phyloP scores from a whole-genome alignment of 2,888 invertebrate species.

The Enoplolaimus lenunculus region DNA sequence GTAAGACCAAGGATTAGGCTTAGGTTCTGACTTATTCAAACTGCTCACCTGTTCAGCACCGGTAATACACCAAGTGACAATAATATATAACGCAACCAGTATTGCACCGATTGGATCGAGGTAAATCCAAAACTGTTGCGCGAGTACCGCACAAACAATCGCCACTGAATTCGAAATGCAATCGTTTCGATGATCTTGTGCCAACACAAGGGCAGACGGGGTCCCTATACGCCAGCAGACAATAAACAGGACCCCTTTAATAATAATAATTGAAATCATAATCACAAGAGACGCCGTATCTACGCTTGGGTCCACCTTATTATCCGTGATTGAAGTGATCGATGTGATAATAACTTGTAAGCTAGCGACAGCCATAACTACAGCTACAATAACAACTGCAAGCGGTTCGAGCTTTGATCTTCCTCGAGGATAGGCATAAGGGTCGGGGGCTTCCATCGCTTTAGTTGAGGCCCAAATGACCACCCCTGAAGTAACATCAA shows the following conservation, averaged over 20 bases:
- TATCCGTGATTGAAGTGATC: constrained; percentile 34
- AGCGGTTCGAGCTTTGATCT: constrained; percentile 43
- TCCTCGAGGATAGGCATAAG: constrained; percentile 43
- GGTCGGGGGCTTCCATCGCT: constrained; percentile 37
- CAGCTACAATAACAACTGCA: constrained; percentile 44
- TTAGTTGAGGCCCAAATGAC: constrained; percentile 42
- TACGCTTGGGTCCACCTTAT: constrained; percentile 30
- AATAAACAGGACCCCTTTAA: constrained; percentile 32
- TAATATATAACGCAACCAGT: constrained; percentile 36
- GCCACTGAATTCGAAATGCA: constrained; percentile 45
- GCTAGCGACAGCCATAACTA: constrained; percentile 44
- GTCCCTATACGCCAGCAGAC: constrained; percentile 32
- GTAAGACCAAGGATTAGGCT: too few relatives aligned
- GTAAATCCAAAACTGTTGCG: constrained; percentile 39
- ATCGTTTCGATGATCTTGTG: constrained; percentile 47
- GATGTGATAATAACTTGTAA: constrained; percentile 42
- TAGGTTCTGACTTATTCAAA: too few relatives aligned
- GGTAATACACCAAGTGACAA: constrained; percentile 35
- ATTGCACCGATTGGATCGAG: constrained; percentile 47
- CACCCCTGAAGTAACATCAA: constrained; percentile 44
- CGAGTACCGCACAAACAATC: constrained; percentile 43
- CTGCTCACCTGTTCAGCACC: constrained; percentile 30
- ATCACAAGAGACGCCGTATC: constrained; percentile 31
- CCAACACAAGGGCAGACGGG: constrained; percentile 31
- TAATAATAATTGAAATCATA: constrained; percentile 29